These are phyloP conservation scores for Euspilapteryx auroguttella DNA, from an alignment of 2,888 invertebrate genomes.

Conservation along the genomic window DNA sequence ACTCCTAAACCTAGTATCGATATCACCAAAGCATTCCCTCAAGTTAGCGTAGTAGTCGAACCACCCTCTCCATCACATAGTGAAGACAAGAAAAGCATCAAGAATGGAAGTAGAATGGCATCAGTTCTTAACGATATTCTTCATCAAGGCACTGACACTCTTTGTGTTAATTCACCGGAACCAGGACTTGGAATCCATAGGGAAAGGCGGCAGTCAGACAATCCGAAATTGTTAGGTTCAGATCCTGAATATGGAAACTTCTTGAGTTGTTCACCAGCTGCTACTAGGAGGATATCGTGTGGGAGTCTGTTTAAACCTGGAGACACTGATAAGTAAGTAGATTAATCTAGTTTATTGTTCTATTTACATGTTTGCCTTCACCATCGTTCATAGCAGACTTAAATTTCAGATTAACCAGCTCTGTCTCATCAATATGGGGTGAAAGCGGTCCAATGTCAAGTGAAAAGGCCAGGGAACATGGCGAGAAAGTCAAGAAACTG, in stretches of 20 bases:
- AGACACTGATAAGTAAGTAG: constrained; percentile 62
- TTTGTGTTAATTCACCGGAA: constrained; percentile 44
- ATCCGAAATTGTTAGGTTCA: constrained; percentile 62
- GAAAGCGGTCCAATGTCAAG: constrained; percentile 27
- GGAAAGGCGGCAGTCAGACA: constrained; percentile 55
- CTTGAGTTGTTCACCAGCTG: constrained; percentile 77
- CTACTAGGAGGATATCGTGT: constrained; percentile 87
- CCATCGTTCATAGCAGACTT: too few species aligned
- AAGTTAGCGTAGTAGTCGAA: constrained; percentile 73
- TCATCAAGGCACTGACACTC: constrained; percentile 40
- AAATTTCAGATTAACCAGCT: too few species aligned
- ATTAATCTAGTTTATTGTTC: background rate
- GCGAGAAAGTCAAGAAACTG: constrained; percentile 68
- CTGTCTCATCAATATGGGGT: constrained; percentile 56
- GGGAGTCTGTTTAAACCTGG: constrained; percentile 83
- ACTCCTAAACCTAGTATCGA: background rate
- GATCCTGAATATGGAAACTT: constrained; percentile 67
- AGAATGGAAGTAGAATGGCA: constrained; percentile 44
- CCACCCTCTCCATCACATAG: constrained; percentile 74
- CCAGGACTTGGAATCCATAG: constrained; percentile 42
- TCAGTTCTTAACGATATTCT: constrained; percentile 46
- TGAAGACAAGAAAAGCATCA: constrained; percentile 54
- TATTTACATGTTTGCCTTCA: background rate
- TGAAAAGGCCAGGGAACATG: constrained; percentile 36
- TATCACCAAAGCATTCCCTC: constrained; percentile 38